phyloP scores from a whole-genome alignment of 1,140 invertebrate genomes.

The Matsumurasca onukii region DNA sequence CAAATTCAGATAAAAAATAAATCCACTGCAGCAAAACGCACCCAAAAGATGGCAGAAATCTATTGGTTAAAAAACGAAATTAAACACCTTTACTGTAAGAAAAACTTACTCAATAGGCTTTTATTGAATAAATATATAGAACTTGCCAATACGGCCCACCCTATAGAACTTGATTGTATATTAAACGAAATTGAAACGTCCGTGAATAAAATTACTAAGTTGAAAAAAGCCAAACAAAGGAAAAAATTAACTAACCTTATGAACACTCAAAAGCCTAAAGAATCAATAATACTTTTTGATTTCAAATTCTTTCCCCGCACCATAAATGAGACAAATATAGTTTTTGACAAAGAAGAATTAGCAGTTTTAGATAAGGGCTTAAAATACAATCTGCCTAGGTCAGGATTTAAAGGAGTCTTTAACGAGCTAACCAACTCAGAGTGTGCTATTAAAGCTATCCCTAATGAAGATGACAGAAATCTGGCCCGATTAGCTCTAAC shows the following conservation, averaged over 20 bases:
- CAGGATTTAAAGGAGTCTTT: neutral
- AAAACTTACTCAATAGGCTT: too few relatives aligned
- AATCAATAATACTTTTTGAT: neutral
- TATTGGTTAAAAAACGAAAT: too few relatives aligned
- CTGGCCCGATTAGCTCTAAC: neutral
- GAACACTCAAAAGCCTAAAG: neutral
- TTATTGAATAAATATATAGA: too few relatives aligned
- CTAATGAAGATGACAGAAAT: neutral
- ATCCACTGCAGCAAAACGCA: too few relatives aligned
- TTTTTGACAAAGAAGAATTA: neutral
- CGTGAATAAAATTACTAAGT: neutral
- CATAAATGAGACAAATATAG: neutral
- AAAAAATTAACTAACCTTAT: neutral
- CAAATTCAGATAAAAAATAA: too few relatives aligned
- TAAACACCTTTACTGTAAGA: too few relatives aligned
- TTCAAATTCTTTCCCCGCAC: neutral
- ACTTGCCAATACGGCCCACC: neutral
- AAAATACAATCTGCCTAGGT: neutral
- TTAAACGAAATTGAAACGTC: neutral
- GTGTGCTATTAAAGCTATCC: neutral
- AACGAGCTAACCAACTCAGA: neutral
- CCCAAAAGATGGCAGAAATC: too few relatives aligned
- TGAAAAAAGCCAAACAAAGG: neutral
- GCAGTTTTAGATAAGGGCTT: too few relatives aligned
- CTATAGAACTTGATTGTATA: neutral